Percentiles rank a stretch among this genome's conserved stretches.
phyloP scores from a whole-genome alignment of 2,888 invertebrate species.

The Chrysodeixis includens region DNA sequence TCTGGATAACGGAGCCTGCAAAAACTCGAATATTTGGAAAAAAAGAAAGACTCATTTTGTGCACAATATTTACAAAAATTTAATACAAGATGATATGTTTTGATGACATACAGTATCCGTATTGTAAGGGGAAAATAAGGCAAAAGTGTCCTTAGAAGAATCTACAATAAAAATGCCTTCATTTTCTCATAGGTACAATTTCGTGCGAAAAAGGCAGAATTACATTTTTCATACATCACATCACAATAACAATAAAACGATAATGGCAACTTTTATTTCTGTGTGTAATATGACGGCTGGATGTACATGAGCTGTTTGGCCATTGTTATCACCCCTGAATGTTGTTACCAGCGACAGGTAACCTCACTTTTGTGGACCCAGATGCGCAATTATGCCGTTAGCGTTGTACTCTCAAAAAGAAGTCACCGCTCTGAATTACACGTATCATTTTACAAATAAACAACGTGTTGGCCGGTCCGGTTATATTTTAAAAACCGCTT shows the following conservation, averaged over 20 bases:
- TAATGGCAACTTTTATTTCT: slow-evolving; percentile 58
- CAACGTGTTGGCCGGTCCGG: background rate
- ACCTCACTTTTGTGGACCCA: slow-evolving; percentile 23
- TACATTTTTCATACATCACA: slow-evolving; percentile 63
- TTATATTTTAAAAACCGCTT: no score
- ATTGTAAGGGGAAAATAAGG: slow-evolving; percentile 26
- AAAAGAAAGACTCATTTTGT: background rate
- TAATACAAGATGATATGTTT: slow-evolving; percentile 24
- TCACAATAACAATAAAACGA: slow-evolving; percentile 64
- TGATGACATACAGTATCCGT: slow-evolving; percentile 20
- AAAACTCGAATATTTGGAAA: slow-evolving; percentile 15
- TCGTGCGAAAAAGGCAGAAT: slow-evolving; percentile 53
- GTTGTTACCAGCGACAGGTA: slow-evolving; percentile 37
- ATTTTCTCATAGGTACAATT: slow-evolving; percentile 62
- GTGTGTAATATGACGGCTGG: slow-evolving; percentile 46
- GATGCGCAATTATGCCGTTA: slow-evolving; percentile 26
- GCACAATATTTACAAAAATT: slow-evolving; percentile 6
- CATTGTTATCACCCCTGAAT: slow-evolving; percentile 49
- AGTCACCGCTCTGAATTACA: slow-evolving; percentile 28
- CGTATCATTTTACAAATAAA: slow-evolving; percentile 18
- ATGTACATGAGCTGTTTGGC: slow-evolving; percentile 34
- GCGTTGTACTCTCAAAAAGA: slow-evolving; percentile 31
- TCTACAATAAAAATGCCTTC: slow-evolving; percentile 56
- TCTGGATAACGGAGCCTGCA: slow-evolving; percentile 13
- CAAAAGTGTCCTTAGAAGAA: slow-evolving; percentile 48